Evolutionary conservation across 1,140 invertebrate genomes (phyloP), one percentile per base, ranked within the genome.

Genomic region (Phymastichus coffea): DNA sequence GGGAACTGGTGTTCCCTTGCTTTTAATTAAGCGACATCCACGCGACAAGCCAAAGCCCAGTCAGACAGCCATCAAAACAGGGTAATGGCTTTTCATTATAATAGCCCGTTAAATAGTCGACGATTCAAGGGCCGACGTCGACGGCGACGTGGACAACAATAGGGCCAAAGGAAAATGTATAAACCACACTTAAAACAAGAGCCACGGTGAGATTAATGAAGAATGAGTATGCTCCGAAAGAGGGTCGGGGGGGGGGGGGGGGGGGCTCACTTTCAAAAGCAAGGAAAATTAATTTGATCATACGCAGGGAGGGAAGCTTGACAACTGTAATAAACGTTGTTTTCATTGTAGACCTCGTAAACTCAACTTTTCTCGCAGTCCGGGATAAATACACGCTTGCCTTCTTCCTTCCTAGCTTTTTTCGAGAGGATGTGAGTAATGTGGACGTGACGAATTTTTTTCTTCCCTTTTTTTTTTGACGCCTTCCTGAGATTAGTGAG

Each of bases 331-430:
- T 60, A 60, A 60, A 60, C 49, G 49, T 38, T 48, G 58, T 54
- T 60, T 60, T 60, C 58, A 60, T 60, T 48, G 57, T 48, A 41
- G 58, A 20, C 51, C 23, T 43, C 38, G 47, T 54, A 60, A 60
- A 60, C 51, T 60, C 49, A 17, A 12, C 28, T 20, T 44, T 44
- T 40, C 44, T 54, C 23, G 26, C 26, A 33, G 25, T 23, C 26
- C 28, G 28, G 37, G 23, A 35, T 46, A 58, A 58, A 58, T 58
- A 44, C 43, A 43, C 19, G 47, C 28, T 28, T 23, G 15, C 14
- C 44, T 3, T 6, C 15, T 17, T 30, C 26, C 38, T 40, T 46
- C 23, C 37, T 22, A 26, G 20, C 40, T 52, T 53, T 40, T 48
- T 40, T 41, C 22, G 23, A 41, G 25, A 26, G 25, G 44, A 23